phyloP scores from a whole-genome alignment of 2,888 invertebrate genomes.

The Platerodrilus igneus region DNA sequence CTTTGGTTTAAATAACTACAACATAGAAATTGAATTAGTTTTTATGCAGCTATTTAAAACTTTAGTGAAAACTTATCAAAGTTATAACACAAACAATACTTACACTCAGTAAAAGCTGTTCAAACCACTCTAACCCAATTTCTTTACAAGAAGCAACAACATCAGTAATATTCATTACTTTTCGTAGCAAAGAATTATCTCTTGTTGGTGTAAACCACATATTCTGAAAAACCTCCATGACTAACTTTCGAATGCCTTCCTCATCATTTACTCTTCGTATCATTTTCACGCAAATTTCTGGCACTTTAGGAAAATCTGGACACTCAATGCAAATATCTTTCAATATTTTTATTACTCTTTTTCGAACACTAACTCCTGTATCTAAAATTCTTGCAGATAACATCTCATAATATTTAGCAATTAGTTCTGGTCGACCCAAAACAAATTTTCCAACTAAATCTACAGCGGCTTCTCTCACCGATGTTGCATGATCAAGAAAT shows the following conservation, averaged over 20 bases:
- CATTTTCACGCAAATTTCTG: conserved; percentile 95
- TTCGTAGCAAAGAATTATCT: conserved; percentile 57
- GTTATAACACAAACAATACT: no score
- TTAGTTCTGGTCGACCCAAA: conserved; percentile 83
- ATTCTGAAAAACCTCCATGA: conserved; percentile 92
- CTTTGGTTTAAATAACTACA: conserved; percentile 83
- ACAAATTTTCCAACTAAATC: conserved; percentile 96
- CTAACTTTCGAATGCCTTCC: conserved; percentile 86
- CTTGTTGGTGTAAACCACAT: conserved; percentile 93
- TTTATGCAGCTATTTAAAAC: conserved; percentile 73
- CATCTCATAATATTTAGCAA: conserved; percentile 92
- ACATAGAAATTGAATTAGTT: no score
- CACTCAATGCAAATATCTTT: conserved; percentile 93
- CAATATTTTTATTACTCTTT: conserved; percentile 93
- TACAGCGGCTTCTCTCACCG: conserved; percentile 92
- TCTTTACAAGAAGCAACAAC: conserved; percentile 81
- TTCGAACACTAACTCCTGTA: conserved; percentile 94
- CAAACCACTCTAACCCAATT: conserved; percentile 82
- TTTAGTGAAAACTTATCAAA: conserved; percentile 55
- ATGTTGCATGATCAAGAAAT: conserved; percentile 88
- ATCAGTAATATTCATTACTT: conserved; percentile 90
- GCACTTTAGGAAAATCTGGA: conserved; percentile 86
- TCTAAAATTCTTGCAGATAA: conserved; percentile 83
- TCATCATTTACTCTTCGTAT: conserved; percentile 92
- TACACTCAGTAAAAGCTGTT: conserved; percentile 82